These are phyloP conservation scores for Temnothorax curvispinosus DNA, from an alignment of 1,140 invertebrate species.

Conservation along the genomic window DNA sequence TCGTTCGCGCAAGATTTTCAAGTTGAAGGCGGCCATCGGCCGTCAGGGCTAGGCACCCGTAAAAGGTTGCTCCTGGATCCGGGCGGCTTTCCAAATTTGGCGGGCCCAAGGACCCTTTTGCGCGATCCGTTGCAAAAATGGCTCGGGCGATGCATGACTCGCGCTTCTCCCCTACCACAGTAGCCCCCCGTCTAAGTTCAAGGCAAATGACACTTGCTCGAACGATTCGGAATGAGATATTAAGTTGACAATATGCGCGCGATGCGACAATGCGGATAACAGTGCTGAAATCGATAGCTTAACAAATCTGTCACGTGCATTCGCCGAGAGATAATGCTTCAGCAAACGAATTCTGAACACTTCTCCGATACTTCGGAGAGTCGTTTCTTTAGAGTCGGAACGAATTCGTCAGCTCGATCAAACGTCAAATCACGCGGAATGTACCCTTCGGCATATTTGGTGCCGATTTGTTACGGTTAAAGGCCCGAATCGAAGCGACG, in stretches of 20 bases:
- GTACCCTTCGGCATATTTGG: slow-evolving; percentile 2
- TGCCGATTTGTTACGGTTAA: slow-evolving; percentile 19
- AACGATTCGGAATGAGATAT: neutral
- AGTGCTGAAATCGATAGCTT: neutral
- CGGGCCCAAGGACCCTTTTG: slow-evolving; percentile 61
- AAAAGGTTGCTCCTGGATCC: slow-evolving; percentile 63
- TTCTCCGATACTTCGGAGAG: neutral
- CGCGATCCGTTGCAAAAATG: slow-evolving; percentile 70
- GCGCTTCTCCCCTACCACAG: slow-evolving; percentile 61
- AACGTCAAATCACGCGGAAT: neutral
- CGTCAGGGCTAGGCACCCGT: slow-evolving; percentile 48
- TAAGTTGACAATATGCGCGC: neutral
- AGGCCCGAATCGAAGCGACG: neutral
- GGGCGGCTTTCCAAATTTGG: slow-evolving; percentile 79
- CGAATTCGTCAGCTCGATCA: neutral
- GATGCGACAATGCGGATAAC: neutral
- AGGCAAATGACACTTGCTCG: slow-evolving; percentile 50
- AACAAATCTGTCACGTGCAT: neutral
- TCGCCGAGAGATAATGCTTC: neutral
- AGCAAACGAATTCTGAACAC: neutral
- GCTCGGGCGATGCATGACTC: slow-evolving; percentile 56
- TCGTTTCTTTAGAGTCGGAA: neutral
- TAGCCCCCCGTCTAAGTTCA: slow-evolving; percentile 60
- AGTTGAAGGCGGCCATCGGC: slow-evolving; percentile 77
- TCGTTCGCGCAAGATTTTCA: slow-evolving; percentile 69